These are phyloP conservation scores for Napeogenes sylphis DNA, from an alignment of 2,888 invertebrate genomes.

Conservation along the genomic window DNA sequence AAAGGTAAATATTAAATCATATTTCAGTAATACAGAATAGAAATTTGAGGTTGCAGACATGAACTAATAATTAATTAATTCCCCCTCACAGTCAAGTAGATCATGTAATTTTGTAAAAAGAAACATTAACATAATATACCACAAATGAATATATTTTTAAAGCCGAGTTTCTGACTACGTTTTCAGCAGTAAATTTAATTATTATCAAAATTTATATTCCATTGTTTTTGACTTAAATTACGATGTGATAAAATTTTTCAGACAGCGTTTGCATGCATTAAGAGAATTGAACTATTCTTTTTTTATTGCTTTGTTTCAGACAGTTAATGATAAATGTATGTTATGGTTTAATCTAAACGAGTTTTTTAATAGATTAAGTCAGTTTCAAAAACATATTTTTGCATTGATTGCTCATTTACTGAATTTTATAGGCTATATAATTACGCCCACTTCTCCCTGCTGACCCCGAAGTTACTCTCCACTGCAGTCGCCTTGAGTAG, in stretches of 20 bases:
- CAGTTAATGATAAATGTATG: neutral
- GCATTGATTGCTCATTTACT: no score
- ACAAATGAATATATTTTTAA: conserved; percentile 4
- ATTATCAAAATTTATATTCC: conserved; percentile 8
- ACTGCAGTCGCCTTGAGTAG: no score
- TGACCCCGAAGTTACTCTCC: no score
- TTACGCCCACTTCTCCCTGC: no score
- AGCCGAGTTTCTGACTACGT: no score
- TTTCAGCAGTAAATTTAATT: no score
- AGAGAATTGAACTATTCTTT: conserved; percentile 8
- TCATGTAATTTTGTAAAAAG: neutral
- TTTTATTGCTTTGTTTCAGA: neutral
- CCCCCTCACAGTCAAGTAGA: neutral
- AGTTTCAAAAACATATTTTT: no score
- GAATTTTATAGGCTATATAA: no score
- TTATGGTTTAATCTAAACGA: neutral
- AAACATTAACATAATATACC: conserved; percentile 7
- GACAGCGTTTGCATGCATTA: conserved; percentile 11
- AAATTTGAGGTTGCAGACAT: neutral
- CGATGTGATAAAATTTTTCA: conserved; percentile 9
- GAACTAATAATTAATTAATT: conserved; percentile 15
- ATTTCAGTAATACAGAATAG: no score
- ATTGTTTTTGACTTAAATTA: conserved; percentile 10
- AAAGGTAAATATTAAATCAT: no score
- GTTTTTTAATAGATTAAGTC: no score